Evolutionary conservation across 2,797 vertebrate genomes (phyloP).

Genomic region (Natrix natrix): DNA sequence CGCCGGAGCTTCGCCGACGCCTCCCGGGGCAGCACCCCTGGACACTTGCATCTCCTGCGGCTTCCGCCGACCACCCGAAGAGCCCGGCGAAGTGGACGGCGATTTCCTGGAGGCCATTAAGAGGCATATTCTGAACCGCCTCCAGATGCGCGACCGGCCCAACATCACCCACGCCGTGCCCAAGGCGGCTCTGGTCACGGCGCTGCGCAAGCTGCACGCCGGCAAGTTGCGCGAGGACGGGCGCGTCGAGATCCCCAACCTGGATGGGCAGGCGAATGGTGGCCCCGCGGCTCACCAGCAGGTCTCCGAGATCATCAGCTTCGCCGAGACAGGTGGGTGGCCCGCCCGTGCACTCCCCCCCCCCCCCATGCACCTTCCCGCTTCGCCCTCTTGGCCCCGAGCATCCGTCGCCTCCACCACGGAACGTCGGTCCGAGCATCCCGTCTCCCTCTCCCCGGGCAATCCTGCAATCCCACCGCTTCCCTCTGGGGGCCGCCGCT

Average conservation of each 20-base stretch:
- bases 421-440: background rate
- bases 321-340: constrained; percentile 92
- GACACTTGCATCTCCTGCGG: constrained; percentile 91
- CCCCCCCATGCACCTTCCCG: constrained; percentile 17
- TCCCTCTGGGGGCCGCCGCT: background rate
- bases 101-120: constrained; percentile 96
- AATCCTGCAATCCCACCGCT: background rate
- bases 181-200: constrained; percentile 95
- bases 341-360: background rate
- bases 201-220: constrained; percentile 92
- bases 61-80: constrained; percentile 81
- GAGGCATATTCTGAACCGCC: constrained; percentile 90
- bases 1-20: constrained; percentile 73
- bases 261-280: constrained; percentile 88
- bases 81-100: constrained; percentile 81
- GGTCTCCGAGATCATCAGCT: constrained; percentile 96
- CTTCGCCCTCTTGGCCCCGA: background rate
- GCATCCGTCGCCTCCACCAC: background rate
- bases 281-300: constrained; percentile 85
- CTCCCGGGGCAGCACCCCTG: constrained; percentile 72
- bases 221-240: constrained; percentile 93
- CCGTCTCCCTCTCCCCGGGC: background rate
- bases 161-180: constrained; percentile 98
- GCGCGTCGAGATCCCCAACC: constrained; percentile 90
- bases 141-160: constrained; percentile 92